Conservation (phyloP, 1,140 invertebrate species). For the Bombus sylvicola region DNA sequence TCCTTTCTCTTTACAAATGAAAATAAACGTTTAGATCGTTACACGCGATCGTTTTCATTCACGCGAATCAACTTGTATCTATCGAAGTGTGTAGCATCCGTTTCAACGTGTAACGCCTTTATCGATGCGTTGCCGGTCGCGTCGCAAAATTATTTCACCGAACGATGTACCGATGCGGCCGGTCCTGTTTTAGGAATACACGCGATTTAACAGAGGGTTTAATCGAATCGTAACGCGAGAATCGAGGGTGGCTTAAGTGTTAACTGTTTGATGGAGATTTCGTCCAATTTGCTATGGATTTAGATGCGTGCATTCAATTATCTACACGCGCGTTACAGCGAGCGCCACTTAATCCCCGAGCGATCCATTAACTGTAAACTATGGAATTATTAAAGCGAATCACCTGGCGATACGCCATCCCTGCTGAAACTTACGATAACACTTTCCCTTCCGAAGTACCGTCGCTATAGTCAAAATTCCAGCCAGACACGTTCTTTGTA, state of each 20-base stretch:
- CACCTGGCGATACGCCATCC: background rate
- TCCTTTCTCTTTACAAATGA: background rate
- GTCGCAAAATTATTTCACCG: constrained; percentile 22
- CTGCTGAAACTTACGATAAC: background rate
- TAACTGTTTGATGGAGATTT: constrained; percentile 27
- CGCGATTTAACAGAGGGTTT: constrained; percentile 29
- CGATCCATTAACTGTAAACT: constrained; percentile 35
- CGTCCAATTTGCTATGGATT: constrained; percentile 32
- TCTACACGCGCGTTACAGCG: constrained; percentile 4
- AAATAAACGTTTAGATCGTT: background rate
- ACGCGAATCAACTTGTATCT: background rate
- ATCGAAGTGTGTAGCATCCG: background rate
- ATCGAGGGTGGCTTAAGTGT: constrained; percentile 31
- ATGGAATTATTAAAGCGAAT: constrained; percentile 37
- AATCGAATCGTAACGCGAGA: constrained; percentile 33
- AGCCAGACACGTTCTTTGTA: background rate
- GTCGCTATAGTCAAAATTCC: background rate
- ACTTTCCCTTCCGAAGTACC: background rate
- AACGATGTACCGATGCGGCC: background rate
- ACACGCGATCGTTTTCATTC: too few relatives aligned
- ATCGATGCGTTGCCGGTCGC: background rate
- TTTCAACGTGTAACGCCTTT: background rate
- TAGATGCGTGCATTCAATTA: constrained; percentile 33
- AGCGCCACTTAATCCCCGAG: constrained; percentile 27
- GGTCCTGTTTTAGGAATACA: background rate